Conservation (phyloP, 2,113 vertebrate genomes). For the Anas platyrhynchos region DNA sequence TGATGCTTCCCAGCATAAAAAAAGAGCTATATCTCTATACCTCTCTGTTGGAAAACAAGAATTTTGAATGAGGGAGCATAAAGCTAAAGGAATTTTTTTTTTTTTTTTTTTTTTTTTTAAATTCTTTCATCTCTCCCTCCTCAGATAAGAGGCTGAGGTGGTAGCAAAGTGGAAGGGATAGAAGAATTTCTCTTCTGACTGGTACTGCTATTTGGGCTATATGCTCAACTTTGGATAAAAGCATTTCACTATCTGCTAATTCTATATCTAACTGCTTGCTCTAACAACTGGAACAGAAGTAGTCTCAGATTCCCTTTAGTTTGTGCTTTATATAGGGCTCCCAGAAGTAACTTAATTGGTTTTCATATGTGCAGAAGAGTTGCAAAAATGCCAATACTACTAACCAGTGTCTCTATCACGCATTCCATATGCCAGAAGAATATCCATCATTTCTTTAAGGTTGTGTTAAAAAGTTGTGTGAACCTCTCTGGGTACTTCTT, state of each 20-base stretch:
- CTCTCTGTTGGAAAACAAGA: background rate
- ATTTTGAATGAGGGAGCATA: background rate
- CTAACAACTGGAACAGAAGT: background rate
- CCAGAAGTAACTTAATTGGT: background rate
- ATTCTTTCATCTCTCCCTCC: fast-evolving
- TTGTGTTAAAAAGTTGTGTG: background rate
- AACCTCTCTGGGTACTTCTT: background rate
- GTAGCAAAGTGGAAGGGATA: background rate
- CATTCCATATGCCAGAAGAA: background rate
- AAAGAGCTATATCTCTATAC: background rate
- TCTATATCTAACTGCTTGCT: background rate
- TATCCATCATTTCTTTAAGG: background rate
- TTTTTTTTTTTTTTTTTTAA: background rate
- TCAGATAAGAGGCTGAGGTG: background rate
- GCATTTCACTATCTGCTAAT: background rate
- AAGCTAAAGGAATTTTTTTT: background rate
- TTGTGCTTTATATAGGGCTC: background rate
- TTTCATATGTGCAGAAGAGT: background rate
- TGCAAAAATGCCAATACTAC: background rate
- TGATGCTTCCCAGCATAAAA: background rate
- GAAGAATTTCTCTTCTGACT: background rate
- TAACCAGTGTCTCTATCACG: background rate
- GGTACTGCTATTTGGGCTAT: background rate
- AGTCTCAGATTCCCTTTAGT: background rate
- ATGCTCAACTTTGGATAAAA: background rate